Base-by-base conservation (phyloP, 2,113 vertebrate species). In the Craseonycteris thonglongyai region DNA sequence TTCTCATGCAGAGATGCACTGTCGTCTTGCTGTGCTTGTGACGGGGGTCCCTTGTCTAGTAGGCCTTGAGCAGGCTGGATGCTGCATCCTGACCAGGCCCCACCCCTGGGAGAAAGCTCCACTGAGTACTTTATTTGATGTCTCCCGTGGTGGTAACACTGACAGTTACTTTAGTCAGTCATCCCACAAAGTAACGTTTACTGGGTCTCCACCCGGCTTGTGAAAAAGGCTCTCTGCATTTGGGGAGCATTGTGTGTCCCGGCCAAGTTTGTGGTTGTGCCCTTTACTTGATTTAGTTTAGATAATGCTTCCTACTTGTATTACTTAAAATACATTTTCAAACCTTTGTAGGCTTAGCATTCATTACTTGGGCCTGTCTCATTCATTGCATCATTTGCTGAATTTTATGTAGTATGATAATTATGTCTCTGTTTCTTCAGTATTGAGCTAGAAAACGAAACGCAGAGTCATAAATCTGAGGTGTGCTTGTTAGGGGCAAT, bases 241-340 rank as follows among this genome's bases (percentile, higher is more conserved):
- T 47, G 65, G 83, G 87, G 66, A 75, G 15, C 58, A 6, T 6
- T 22, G 13, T 47, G 2, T 11, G 0, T 40, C 40, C n/a, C 24
- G 54, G 0, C 74, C 49, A 61, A 12, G n/a, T 78, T 56, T 83
- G 90, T 24, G 66, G 5, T 59, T 35, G 0, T 58, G 54, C 59
- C 40, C 33, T 83, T 42, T 63, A n/a, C 47, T 47, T 79, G n/a
- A 63, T 81, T 81, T 79, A 58, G 13, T 63, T 89, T 83, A 87
- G 42, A 68, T 35, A 47, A 0, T 71, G 26, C 42, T 54, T 88
- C 76, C 79, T 51, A 28, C 15, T 79, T 69, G 33, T 35, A 15
- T 68, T 83, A 78, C 94, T 90, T 83, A 78, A 85, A 83, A 83
- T 69, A 3, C 10, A 80, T 78, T 88, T 78, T 81, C 58, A 59